These are phyloP conservation scores for Tympanuchus pallidicinctus DNA, from an alignment of 2,113 vertebrate species.

Conservation along the genomic window DNA sequence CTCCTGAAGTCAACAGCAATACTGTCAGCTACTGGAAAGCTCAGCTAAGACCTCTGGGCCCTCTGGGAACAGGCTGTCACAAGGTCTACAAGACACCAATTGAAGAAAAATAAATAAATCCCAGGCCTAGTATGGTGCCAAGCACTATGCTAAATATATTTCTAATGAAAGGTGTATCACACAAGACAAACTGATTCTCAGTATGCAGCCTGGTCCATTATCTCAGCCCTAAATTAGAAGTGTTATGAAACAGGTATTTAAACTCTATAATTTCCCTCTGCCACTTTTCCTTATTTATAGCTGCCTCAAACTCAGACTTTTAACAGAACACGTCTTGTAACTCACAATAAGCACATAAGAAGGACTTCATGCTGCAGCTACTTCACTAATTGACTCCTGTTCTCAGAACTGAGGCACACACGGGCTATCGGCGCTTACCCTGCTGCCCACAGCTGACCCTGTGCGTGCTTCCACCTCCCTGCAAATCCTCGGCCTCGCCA, in stretches of 20 bases:
- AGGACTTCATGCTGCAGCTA: not conserved
- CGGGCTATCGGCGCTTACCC: not conserved
- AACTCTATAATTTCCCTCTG: constrained; percentile 24
- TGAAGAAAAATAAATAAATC: not conserved
- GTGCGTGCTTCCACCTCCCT: not conserved
- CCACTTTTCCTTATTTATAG: not conserved
- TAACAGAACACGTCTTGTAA: not conserved
- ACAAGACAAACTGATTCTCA: constrained; percentile 1
- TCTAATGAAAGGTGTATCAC: not conserved
- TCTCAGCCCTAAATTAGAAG: not conserved
- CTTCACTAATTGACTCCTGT: not conserved
- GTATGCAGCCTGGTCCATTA: not conserved
- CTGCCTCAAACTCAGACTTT: not conserved
- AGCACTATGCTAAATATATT: not conserved
- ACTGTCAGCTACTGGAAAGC: not conserved
- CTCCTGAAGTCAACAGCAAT: not conserved
- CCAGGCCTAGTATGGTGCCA: not conserved
- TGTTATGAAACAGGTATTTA: constrained; percentile 33
- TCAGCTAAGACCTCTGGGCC: not conserved
- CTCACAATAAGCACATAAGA: not conserved
- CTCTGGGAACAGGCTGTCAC: not conserved
- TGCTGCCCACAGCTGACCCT: not conserved
- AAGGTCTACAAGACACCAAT: not conserved
- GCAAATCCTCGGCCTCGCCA: not conserved
- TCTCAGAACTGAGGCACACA: not conserved